These are phyloP conservation scores for Bombus waltoni DNA, from an alignment of 1,140 invertebrate species.

Conservation along the genomic window DNA sequence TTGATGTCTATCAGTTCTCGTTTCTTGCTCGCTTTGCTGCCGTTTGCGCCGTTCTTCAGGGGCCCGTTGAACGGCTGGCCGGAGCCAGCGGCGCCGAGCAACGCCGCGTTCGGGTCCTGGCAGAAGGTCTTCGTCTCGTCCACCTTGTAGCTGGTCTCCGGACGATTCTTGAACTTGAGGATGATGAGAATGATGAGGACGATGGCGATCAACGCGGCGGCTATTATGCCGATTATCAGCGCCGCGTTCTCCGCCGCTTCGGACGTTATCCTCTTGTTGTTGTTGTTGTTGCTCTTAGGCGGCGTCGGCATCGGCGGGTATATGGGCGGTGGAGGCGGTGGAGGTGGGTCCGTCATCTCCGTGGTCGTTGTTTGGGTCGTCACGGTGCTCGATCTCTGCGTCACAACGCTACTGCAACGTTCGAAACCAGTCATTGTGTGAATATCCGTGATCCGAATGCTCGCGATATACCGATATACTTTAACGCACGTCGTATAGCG, in stretches of 20 bases:
- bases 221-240: conserved; percentile 94
- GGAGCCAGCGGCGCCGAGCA: conserved; percentile 84
- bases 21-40: conserved; percentile 86
- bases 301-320: conserved; percentile 71
- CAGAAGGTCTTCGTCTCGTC: conserved; percentile 91
- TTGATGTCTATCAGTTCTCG: conserved; percentile 94
- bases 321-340: conserved; percentile 78
- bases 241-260: conserved; percentile 89
- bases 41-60: conserved; percentile 77
- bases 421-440: background rate
- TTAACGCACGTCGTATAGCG: no score
- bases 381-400: conserved; percentile 71
- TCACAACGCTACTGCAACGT: conserved; percentile 66
- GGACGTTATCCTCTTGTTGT: conserved; percentile 86
- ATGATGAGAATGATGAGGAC: conserved; percentile 95
- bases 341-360: conserved; percentile 78
- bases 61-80: conserved; percentile 81
- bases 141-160: conserved; percentile 94
- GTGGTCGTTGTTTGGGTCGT: conserved; percentile 77
- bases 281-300: conserved; percentile 73
- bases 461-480: no score
- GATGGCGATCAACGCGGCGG: conserved; percentile 94
- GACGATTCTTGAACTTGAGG: conserved; percentile 93
- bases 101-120: conserved; percentile 89
- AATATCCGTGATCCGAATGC: background rate